A percentile compares a stretch with the other conserved stretches of the same genome.
Evolutionary conservation across 2,888 invertebrate genomes (phyloP).

Genomic region (Yponomeuta sedellus): DNA sequence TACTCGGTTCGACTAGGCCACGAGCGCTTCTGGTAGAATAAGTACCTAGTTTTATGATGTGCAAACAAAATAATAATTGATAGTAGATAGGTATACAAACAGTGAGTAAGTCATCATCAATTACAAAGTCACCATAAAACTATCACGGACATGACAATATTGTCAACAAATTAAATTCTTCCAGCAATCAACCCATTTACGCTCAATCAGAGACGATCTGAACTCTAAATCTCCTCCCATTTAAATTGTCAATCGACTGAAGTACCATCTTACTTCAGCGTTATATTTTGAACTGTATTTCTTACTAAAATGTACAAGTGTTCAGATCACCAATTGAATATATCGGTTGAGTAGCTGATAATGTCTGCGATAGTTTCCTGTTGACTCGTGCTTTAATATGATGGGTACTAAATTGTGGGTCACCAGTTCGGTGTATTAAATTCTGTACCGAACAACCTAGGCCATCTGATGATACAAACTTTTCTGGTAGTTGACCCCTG

Average conservation of each 20-base stretch:
- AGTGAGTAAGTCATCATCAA: not conserved
- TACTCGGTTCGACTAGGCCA: no score
- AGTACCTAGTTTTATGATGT: no score
- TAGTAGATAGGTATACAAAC: no score
- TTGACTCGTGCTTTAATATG: not conserved
- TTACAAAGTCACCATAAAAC: not conserved
- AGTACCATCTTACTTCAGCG: not conserved
- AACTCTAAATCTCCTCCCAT: not conserved
- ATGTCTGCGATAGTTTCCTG: not conserved
- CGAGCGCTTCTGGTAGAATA: no score
- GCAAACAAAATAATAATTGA: no score
- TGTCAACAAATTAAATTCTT: not conserved
- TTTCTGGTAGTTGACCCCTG: not conserved
- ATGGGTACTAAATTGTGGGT: not conserved
- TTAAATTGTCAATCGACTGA: not conserved
- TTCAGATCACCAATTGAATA: not conserved
- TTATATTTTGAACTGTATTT: not conserved
- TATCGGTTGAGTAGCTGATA: no score
- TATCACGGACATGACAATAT: not conserved
- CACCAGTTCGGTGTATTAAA: not conserved
- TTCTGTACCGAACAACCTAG: not conserved
- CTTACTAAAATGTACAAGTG: not conserved
- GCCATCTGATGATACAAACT: not conserved
- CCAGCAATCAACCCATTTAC: not conserved
- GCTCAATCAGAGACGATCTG: not conserved